Base-by-base conservation (phyloP, 1,140 invertebrate genomes). In the Calephelis virginiensis region DNA sequence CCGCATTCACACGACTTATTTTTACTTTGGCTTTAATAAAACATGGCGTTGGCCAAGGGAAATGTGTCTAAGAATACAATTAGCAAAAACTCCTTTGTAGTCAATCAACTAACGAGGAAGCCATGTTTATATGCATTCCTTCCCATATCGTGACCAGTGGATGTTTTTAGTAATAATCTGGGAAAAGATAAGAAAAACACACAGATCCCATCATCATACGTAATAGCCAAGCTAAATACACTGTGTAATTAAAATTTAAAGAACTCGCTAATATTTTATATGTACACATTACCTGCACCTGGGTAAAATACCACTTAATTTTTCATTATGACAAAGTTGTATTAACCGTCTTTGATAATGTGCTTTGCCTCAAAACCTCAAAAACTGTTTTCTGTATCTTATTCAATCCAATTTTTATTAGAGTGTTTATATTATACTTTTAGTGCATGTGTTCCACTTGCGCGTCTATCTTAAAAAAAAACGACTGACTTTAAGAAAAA, bases 1-100 rank as follows among this genome's bases (percentile, higher is more conserved):
- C 50, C 50, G 50, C 50, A 56, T 56, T 56, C 50, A 12, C 50
- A 56, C 50, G 50, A 56, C 50, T 56, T 56, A 56, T 56, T 56
- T 56, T 59, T 59, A 59, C 53, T 59, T 59, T 59, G 11, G 28
- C 12, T 59, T 59, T 59, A 59, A 59, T 59, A 37, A 59, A 59
- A 59, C 53, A 59, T 59, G 53, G 53, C 53, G 37, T 59, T 59
- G 53, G 53, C 53, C 53, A 17, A 59, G 53, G 53, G 53, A 59
- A 59, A 59, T 56, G 50, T 56, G 50, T 56, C 50, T 17, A 28
- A 28, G 17, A 56, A 56, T 37, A 56, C 50, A 56, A 28, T 56
- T 56, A 56, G 50, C 28, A 56, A 56, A 56, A 56, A 56, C 50
- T 56, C 17, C 28, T 56, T 53, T 53, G 50, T 56, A 56, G 50